Base-by-base conservation (phyloP, 2,113 vertebrate genomes). In the Ibidorhyncha struthersii region DNA sequence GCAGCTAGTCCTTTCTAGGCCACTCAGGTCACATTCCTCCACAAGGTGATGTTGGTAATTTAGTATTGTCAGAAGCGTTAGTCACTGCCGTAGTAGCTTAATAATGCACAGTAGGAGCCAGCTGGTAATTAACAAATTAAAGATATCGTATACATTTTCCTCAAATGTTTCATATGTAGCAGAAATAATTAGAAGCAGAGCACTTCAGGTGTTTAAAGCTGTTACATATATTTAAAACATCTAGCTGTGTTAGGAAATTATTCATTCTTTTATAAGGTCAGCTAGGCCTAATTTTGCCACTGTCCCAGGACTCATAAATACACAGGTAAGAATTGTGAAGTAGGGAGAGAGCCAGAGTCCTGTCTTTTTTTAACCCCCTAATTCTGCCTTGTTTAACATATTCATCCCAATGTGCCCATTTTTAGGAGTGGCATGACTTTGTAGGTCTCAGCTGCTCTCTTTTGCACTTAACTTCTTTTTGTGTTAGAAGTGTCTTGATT, bases 101-200 rank as follows among this genome's bases (percentile, higher is more conserved):
- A 87, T 89, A 96, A 94, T 55, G 69, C 8, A 0, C 2, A 0
- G 32, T 70, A 86, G 84, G 79, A 96, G 78, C 93, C 93, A 96
- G 84, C 89, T 93, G 87, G 87, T 96, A 96, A 96, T 96, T 95
- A 96, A 94, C 84, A 88, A 90, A 96, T 86, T 91, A 77, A 86
- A 94, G 84, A 70, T 77, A 96, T 38, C 8, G 2, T 89, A 88
- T 72, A 58, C 27, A 26, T 95, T 96, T 97, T 62, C 89, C 82
- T 82, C 78, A 82, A 40, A n/a, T 91, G 85, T 66, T 95, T 95
- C 62, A 66, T n/a, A 77, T 32, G n/a, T 74, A 86, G 74, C 55
- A 90, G 82, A 94, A 96, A 77, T 78, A 90, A 91, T 90, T 82
- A 83, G 73, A 87, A 70, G n/a, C 73, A 77, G 77, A 79, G 45